Evolutionary conservation across 2,797 vertebrate species (phyloP).

Genomic region (Valencia hispanica): DNA sequence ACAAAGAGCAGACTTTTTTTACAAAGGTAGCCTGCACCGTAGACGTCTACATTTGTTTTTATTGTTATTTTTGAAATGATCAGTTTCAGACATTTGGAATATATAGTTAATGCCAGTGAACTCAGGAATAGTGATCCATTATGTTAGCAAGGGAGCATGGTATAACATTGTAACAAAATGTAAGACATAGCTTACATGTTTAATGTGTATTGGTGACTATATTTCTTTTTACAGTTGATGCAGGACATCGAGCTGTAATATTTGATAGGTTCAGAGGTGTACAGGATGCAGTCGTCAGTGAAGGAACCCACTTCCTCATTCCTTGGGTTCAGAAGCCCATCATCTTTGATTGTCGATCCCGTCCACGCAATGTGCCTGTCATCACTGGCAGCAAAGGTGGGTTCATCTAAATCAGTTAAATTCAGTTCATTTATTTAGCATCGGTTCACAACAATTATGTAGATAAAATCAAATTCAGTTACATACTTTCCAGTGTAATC

Average conservation of each 20-base stretch:
- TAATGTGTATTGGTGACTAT: background rate
- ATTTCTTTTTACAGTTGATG: slow-evolving; percentile 85
- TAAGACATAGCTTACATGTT: background rate
- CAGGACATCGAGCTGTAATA: slow-evolving; percentile 94
- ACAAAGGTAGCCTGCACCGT: background rate
- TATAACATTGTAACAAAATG: too few species aligned
- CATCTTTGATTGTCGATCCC: slow-evolving; percentile 95
- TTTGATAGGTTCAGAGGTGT: slow-evolving; percentile 95
- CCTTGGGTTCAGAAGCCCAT: slow-evolving; percentile 98
- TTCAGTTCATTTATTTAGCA: background rate
- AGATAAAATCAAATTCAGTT: background rate
- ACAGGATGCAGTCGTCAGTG: slow-evolving; percentile 88
- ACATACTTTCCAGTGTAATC: background rate
- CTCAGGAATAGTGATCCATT: background rate
- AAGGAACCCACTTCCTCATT: slow-evolving; percentile 96
- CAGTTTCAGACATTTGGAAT: background rate
- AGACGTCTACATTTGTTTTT: background rate
- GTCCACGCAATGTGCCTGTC: slow-evolving; percentile 95
- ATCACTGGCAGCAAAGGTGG: slow-evolving; percentile 98
- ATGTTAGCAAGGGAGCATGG: background rate
- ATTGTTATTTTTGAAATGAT: background rate
- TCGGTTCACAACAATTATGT: background rate
- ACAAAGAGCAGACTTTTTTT: too few species aligned
- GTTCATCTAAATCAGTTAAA: background rate
- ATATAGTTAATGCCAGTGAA: background rate